Evolutionary conservation across 2,888 invertebrate species (phyloP).

Genomic region (Limnephilus lunatus): DNA sequence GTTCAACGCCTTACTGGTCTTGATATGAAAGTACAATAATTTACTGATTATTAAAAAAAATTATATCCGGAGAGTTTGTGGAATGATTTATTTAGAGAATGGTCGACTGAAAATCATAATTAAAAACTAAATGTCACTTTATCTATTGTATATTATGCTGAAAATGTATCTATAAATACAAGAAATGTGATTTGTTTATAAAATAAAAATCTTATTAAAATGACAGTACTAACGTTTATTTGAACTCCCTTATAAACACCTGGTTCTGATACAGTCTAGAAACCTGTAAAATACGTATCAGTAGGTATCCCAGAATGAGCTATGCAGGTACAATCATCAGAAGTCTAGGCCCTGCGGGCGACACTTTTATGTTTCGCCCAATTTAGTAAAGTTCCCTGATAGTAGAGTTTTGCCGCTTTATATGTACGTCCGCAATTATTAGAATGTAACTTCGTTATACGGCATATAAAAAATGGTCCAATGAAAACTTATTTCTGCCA

Average conservation of each 20-base stretch:
- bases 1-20: not conserved
- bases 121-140: not conserved
- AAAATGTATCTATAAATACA: not conserved
- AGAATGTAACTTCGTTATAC: no score
- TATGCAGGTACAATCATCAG: no score
- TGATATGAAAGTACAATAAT: not conserved
- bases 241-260: not conserved
- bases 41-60: not conserved
- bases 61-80: not conserved
- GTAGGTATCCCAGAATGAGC: no score
- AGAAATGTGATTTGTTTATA: conserved; percentile 24
- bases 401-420: no score
- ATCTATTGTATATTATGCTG: not conserved
- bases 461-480: no score
- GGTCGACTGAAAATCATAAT: not conserved
- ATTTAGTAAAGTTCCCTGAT: no score
- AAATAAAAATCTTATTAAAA: conserved; percentile 3
- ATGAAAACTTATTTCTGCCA: no score
- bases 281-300: not conserved
- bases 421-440: no score
- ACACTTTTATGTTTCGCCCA: no score
- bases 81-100: not conserved
- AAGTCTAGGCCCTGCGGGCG: no score
- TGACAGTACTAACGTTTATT: not conserved
- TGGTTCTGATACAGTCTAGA: not conserved